Conservation (phyloP, 2,797 vertebrate species). For the Sphenodon punctatus region DNA sequence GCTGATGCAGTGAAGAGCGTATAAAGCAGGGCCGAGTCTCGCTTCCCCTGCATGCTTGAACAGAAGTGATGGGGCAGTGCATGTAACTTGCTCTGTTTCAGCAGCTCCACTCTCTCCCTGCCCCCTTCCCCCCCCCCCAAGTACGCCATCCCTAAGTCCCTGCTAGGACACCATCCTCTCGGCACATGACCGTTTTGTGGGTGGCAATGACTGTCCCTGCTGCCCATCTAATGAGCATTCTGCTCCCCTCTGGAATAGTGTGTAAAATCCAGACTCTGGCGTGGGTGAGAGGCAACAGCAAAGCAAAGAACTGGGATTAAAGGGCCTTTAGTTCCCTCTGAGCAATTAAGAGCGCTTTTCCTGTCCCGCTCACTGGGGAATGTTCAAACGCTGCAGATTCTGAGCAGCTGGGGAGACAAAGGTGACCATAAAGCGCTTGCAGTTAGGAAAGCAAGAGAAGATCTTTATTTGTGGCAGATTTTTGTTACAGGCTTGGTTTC, state of each 20-base stretch:
- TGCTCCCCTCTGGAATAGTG: neutral
- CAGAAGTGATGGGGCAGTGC: accelerated
- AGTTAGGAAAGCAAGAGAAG: too few relatives aligned
- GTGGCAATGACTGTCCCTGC: neutral
- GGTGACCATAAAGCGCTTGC: accelerated
- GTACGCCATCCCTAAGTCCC: neutral
- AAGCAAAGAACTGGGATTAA: neutral
- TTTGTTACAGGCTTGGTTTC: too few relatives aligned
- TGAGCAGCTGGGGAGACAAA: accelerated
- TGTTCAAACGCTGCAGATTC: accelerated
- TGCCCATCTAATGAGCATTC: neutral
- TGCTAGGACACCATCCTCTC: too few relatives aligned
- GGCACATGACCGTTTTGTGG: neutral
- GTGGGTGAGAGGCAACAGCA: neutral
- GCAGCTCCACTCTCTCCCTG: neutral
- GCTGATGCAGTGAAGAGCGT: accelerated
- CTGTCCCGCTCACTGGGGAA: accelerated
- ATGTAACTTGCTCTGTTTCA: accelerated
- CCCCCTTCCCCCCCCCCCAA: accelerated
- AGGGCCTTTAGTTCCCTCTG: accelerated
- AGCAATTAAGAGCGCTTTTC: neutral
- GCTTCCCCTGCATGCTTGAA: neutral
- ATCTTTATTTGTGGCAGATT: too few relatives aligned
- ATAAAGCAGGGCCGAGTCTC: accelerated
- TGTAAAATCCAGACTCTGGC: neutral